A percentile compares a stretch with the other conserved stretches of the same genome.
Conservation (phyloP, 1,140 invertebrate species). For the Diorhabda carinulata region DNA sequence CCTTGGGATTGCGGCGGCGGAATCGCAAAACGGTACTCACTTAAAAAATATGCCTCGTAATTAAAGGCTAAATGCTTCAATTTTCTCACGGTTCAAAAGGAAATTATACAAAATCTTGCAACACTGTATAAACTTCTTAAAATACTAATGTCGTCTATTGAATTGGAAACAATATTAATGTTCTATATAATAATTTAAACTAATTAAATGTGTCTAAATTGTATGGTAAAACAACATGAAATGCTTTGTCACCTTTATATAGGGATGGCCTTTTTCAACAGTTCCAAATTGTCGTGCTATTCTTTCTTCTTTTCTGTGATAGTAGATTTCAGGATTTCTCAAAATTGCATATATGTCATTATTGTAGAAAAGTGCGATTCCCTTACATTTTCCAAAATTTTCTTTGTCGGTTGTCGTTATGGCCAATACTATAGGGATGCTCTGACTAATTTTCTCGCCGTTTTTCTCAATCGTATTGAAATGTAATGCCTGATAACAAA, state of each 20-base stretch:
- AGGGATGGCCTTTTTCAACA: constrained; percentile 80
- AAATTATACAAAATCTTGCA: no score
- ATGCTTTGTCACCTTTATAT: constrained; percentile 62
- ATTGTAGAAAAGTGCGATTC: constrained; percentile 67
- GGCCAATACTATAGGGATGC: constrained; percentile 91
- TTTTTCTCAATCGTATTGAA: constrained; percentile 79
- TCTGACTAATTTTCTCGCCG: constrained; percentile 77
- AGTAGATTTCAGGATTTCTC: constrained; percentile 88
- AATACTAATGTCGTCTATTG: no score
- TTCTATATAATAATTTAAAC: no score
- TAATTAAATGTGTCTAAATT: no score
- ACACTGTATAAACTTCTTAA: no score
- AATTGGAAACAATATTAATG: no score
- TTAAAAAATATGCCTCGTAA: no score
- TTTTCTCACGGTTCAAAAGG: no score
- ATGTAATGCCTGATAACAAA: constrained; percentile 63
- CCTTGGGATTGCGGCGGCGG: no score
- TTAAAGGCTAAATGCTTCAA: no score
- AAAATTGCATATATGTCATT: constrained; percentile 78
- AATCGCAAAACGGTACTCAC: no score
- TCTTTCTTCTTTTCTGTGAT: constrained; percentile 92
- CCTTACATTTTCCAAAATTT: constrained; percentile 59
- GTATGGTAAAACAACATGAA: neutral
- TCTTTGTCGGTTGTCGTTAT: constrained; percentile 73
- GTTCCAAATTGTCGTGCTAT: constrained; percentile 91